Conservation (phyloP, 2,888 invertebrate genomes). For the Rhagonycha lutea region DNA sequence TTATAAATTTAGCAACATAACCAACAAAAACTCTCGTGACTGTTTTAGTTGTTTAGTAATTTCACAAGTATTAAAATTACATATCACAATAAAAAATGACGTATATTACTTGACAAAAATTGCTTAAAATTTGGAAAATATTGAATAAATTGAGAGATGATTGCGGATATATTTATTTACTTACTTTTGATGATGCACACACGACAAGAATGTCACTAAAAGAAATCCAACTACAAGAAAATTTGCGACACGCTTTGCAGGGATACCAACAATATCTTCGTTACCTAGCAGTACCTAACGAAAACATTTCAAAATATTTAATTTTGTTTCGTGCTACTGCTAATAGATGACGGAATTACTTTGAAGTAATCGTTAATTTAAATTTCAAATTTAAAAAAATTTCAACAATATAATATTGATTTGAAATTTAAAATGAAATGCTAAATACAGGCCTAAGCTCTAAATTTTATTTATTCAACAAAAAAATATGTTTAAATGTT, state of each 20-base stretch:
- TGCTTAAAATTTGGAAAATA: neutral
- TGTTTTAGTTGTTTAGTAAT: neutral
- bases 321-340: neutral
- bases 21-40: neutral
- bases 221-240: neutral
- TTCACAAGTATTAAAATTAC: neutral
- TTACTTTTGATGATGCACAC: neutral
- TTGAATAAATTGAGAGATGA: neutral
- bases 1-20: neutral
- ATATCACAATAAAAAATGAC: neutral
- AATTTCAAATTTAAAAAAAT: too few species aligned
- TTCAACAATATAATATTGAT: too few species aligned
- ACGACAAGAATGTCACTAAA: neutral
- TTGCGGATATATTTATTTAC: neutral
- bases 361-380: too few species aligned
- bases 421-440: too few species aligned
- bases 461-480: too few species aligned
- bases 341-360: neutral
- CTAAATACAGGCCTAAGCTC: too few species aligned
- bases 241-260: neutral
- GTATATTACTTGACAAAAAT: neutral
- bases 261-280: neutral
- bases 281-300: neutral
- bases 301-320: neutral
- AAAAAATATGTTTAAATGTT: too few species aligned